A percentile compares a stretch with the other conserved stretches of the same genome.
phyloP scores from a whole-genome alignment of 1,140 invertebrate species.

The Liolophura sinensis region DNA sequence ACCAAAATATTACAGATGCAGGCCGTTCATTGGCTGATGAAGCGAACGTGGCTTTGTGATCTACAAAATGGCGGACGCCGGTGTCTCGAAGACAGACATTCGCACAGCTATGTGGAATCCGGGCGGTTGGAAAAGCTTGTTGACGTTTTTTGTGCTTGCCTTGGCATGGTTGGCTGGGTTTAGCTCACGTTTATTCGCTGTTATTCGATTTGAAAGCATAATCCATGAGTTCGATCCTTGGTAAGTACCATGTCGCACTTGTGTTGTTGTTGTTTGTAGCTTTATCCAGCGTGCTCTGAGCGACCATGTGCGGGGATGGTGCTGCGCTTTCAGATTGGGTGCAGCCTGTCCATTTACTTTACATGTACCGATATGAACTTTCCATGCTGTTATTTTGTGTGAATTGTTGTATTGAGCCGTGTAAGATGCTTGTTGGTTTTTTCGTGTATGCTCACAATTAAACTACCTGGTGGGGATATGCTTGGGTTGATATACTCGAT shows the following conservation, averaged over 20 bases:
- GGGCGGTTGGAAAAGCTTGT: slow-evolving; percentile 69
- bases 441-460: too few relatives aligned
- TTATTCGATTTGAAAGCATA: slow-evolving; percentile 99
- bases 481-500: too few relatives aligned
- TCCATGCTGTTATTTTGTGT: too few relatives aligned
- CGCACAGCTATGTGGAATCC: slow-evolving; percentile 53
- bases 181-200: slow-evolving; percentile 95
- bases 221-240: slow-evolving; percentile 99
- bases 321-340: neutral
- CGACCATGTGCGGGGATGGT: slow-evolving; percentile 1
- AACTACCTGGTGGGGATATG: too few relatives aligned
- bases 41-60: neutral
- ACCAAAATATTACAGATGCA: too few relatives aligned
- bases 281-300: neutral
- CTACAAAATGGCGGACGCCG: slow-evolving; percentile 54
- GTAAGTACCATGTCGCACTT: slow-evolving; percentile 65
- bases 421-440: too few relatives aligned
- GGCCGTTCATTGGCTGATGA: too few relatives aligned
- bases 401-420: too few relatives aligned
- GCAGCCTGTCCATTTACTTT: neutral
- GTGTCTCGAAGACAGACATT: slow-evolving; percentile 50
- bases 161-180: slow-evolving; percentile 98
- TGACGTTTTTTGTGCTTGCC: slow-evolving; percentile 75
- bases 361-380: neutral
- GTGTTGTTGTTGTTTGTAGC: neutral